Base-by-base conservation (phyloP, 1,140 invertebrate genomes). In the Drosophila willistoni region DNA sequence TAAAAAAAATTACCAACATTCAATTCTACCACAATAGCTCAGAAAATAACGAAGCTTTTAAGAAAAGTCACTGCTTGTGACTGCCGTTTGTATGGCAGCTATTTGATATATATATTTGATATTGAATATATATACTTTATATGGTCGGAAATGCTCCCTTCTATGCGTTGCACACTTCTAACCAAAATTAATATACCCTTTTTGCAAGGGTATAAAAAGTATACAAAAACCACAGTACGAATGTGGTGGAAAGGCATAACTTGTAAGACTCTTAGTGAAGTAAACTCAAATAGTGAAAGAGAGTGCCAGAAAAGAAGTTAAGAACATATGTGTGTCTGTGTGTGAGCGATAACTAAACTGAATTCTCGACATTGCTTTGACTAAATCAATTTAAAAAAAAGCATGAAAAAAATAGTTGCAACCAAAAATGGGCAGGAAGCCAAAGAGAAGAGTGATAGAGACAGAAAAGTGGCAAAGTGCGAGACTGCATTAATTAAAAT, bases 401-500 rank as follows among this genome's bases (percentile, higher is more conserved):
- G 0, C 22, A 10, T 36, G n/a, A 10, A 12, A 36, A 36, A 36
- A 36, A 36, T 12, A 10, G 7, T 36, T 62, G 60, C 74, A 64
- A 42, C 67, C 42, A 25, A 61, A 41, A 71, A 65, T 19, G 44
- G 7, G 12, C 14, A 44, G 7, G n/a, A 2, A 4, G 3, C 36
- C 2, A 44, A 44, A 44, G 42, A 12, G 7, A n/a, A 34, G 6
- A 13, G 51, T 5, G 22, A 54, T 12, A 57, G 51, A 17, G 22
- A 42, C 5, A 10, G 9, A 25, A 34, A 14, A 19, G 47, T 44
- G 66, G 33, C 54, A 67, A 78, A 62, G 51, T 75, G 73, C 47
- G 73, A 72, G 25, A 76, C 83, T 77, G 84, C 83, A 87, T 89
- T 87, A 89, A 87, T 87, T 87, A 87, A 87, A 87, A 86, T 83